These are phyloP conservation scores for Tenebrio molitor DNA, from an alignment of 1,140 invertebrate species.

Conservation along the genomic window DNA sequence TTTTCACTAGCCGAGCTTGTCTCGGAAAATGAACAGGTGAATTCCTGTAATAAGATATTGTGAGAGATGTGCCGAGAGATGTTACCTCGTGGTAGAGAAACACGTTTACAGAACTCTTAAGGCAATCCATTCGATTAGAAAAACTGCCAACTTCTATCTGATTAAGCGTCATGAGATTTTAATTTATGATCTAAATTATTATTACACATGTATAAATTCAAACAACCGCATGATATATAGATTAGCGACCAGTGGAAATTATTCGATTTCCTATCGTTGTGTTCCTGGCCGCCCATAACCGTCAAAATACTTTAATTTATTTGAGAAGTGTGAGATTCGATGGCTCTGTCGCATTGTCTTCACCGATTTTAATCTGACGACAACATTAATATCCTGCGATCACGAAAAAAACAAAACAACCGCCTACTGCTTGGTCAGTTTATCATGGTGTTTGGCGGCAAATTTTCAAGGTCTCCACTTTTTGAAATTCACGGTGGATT, in stretches of 20 bases:
- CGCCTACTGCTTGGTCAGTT: neutral
- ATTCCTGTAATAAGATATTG: conserved; percentile 38
- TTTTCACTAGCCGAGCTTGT: no score
- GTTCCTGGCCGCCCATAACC: conserved; percentile 10
- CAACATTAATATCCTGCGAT: conserved; percentile 5
- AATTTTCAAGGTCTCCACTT: no score
- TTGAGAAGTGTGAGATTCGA: conserved; percentile 25
- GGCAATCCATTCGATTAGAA: conserved; percentile 43
- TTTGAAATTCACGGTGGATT: no score
- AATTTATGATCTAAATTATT: conserved; percentile 46
- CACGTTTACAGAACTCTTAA: conserved; percentile 35
- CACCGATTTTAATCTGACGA: conserved; percentile 30
- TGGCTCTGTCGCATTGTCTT: conserved; percentile 25
- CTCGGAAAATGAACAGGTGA: conserved; percentile 21
- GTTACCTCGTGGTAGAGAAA: conserved; percentile 29
- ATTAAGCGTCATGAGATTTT: conserved; percentile 43
- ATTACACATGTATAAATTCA: conserved; percentile 45
- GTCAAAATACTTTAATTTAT: conserved; percentile 40
- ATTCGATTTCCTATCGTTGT: conserved; percentile 33
- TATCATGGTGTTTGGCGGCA: no score
- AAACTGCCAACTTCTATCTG: conserved; percentile 40
- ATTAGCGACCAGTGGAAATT: conserved; percentile 18
- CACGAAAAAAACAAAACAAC: neutral
- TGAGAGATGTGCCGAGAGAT: conserved; percentile 25
- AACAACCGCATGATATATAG: conserved; percentile 33